Percentiles rank a stretch among this genome's conserved stretches.
These are phyloP conservation scores for Choloepus didactylus DNA, from an alignment of 2,797 vertebrate species.

Conservation along the genomic window DNA sequence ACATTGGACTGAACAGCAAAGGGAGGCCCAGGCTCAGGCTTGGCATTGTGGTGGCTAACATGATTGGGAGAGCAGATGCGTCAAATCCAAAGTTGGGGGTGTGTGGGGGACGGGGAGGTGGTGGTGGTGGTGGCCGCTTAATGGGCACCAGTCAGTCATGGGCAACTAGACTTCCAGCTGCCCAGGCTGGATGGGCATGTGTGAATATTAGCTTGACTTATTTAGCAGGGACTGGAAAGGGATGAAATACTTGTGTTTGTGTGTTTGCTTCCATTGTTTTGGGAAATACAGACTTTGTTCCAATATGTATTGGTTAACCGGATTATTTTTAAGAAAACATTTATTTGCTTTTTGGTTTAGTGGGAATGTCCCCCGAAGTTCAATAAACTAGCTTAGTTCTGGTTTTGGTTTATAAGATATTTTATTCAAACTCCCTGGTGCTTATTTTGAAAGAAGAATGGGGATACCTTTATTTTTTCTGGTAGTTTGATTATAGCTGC, in stretches of 20 bases:
- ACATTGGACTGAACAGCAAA: neutral
- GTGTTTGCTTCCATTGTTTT: slow-evolving; percentile 15
- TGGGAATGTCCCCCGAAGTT: slow-evolving; percentile 41
- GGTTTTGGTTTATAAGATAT: slow-evolving; percentile 43
- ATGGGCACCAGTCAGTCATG: neutral
- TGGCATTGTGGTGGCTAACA: neutral
- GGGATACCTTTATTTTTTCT: slow-evolving; percentile 5
- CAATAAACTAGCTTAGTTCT: slow-evolving; percentile 39
- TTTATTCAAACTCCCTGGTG: slow-evolving; percentile 32
- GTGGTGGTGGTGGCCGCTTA: neutral
- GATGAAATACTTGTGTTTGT: neutral
- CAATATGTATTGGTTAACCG: slow-evolving; percentile 3
- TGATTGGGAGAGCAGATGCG: neutral
- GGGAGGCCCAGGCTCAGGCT: neutral
- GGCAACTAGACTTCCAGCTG: neutral
- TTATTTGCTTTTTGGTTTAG: slow-evolving; percentile 49
- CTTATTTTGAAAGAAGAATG: slow-evolving; percentile 54
- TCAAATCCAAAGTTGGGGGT: neutral
- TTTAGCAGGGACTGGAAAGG: neutral
- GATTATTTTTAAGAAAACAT: slow-evolving; percentile 43
- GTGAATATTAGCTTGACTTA: neutral
- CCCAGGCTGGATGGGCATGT: neutral
- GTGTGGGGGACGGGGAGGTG: too few relatives aligned
- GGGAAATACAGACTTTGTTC: neutral
- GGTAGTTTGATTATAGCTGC: slow-evolving; percentile 43